Conservation (phyloP, 23 tunicate species). For the Clavelina lepadiformis region DNA sequence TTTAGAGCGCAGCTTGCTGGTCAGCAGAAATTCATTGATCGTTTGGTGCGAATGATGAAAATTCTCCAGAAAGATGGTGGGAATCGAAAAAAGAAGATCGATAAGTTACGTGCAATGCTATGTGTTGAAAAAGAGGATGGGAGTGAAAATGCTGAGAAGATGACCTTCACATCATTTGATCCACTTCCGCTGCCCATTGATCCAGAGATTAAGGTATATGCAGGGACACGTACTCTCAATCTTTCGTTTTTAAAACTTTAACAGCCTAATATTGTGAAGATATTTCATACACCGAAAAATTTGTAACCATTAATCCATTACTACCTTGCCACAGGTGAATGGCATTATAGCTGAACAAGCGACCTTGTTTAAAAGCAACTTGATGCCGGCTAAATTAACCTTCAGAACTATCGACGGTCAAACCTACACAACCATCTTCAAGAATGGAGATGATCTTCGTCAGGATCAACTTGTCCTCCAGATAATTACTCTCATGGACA, state of each 20-base stretch:
- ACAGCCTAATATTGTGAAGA: neutral
- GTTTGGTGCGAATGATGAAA: slow-evolving; percentile 46
- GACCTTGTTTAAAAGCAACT: slow-evolving; percentile 78
- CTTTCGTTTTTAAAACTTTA: neutral
- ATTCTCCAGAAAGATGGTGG: slow-evolving; percentile 47
- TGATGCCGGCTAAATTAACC: slow-evolving; percentile 94
- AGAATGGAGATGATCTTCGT: slow-evolving; percentile 98
- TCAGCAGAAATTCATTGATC: slow-evolving; percentile 71
- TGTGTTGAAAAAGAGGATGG: slow-evolving; percentile 23
- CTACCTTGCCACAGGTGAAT: slow-evolving; percentile 35
- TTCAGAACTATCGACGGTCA: slow-evolving; percentile 51
- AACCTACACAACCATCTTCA: slow-evolving; percentile 71
- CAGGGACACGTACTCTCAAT: neutral
- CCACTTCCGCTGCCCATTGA: slow-evolving; percentile 83
- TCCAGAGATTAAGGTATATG: slow-evolving; percentile 82
- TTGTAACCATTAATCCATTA: neutral
- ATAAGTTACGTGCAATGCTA: slow-evolving; percentile 53
- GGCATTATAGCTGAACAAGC: slow-evolving; percentile 83
- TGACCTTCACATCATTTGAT: slow-evolving; percentile 46
- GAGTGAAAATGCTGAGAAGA: slow-evolving; percentile 4
- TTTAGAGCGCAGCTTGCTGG: slow-evolving; percentile 61
- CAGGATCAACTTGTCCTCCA: slow-evolving; percentile 98
- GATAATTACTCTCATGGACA: slow-evolving; percentile 93
- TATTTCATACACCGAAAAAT: neutral
- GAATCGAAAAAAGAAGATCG: slow-evolving; percentile 78